Evolutionary conservation across 2,888 invertebrate genomes (phyloP).

Genomic region (Gari tellinella): DNA sequence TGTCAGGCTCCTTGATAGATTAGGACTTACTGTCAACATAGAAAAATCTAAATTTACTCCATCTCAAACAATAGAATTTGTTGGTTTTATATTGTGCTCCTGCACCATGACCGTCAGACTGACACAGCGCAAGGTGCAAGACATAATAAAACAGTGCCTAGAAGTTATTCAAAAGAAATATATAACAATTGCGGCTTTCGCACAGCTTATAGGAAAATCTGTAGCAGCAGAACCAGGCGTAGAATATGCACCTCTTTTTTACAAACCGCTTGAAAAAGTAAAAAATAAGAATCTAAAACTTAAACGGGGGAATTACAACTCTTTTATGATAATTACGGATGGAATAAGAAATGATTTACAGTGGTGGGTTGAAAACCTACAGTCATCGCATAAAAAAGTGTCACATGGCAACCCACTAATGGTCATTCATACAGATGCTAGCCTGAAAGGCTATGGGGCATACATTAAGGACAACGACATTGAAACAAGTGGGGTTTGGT

Average conservation of each 20-base stretch:
- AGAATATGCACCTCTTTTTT: constrained; percentile 48
- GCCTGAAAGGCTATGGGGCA: constrained; percentile 15
- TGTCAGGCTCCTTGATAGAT: too few relatives aligned
- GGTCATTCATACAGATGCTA: constrained; percentile 12
- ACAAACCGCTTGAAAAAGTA: constrained; percentile 50
- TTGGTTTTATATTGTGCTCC: constrained; percentile 55
- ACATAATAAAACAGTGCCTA: constrained; percentile 27
- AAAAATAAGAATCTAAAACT: too few relatives aligned
- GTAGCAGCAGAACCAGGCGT: constrained; percentile 47
- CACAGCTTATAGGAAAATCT: constrained; percentile 50
- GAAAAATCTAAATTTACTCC: constrained; percentile 51
- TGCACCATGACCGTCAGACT: constrained; percentile 31
- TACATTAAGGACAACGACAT: background rate
- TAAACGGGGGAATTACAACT: too few relatives aligned
- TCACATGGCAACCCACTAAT: constrained; percentile 4
- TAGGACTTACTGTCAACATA: too few relatives aligned
- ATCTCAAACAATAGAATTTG: constrained; percentile 39
- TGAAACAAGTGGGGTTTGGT: constrained; percentile 27
- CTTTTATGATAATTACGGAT: constrained; percentile 8
- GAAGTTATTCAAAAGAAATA: constrained; percentile 6
- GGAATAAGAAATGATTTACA: background rate
- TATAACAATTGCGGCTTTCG: constrained; percentile 37
- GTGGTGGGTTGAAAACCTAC: constrained; percentile 15
- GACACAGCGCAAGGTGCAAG: constrained; percentile 23
- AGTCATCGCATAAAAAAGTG: background rate